Base-by-base conservation (phyloP, 1,140 invertebrate species). In the Hermetia illucens region DNA sequence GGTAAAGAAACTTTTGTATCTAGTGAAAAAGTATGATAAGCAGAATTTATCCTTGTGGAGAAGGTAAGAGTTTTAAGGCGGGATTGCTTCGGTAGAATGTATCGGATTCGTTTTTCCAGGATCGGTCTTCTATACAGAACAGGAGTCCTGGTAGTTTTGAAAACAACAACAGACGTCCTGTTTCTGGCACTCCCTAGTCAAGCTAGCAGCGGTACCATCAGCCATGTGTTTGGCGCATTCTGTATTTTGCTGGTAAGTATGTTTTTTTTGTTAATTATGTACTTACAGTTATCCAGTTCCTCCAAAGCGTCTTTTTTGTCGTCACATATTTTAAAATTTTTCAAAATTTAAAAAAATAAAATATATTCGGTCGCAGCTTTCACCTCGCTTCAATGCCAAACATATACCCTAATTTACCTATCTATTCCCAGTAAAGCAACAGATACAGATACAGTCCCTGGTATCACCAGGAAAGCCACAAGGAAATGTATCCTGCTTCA, bases 171-270 rank as follows among this genome's bases (percentile, higher is more conserved):
- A 57, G 68, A 71, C 44, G 58, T 66, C 24, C 64, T 70, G 38
- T 74, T 72, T 42, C 65, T 76, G 38, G 62, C 71, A 45, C 74
- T 74, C 51, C 65, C 73, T 46, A 76, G 75, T 63, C 63, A 67
- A 38, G 41, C 47, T 33, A 61, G 60, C 34, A 63, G 68, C 43
- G 58, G 66, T 43, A 62, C 67, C 44, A 69, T 63, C 51, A 68
- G 69, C 46, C 74, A 75, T 48, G 52, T 69, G 39, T 74, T 76
- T 41, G 68, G 69, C 40, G 62, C 69, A 36, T 56, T 68, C 35
- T 68, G 70, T 45, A 68, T 66, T 41, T 52, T 69, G 40, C 49
- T 75, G 61, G 73, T 75, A 58, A 69, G 67, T 64, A 39, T 18
- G 17, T 32, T 32, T 32, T 13, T 16, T 32, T 32, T 5, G 6